phyloP scores from a whole-genome alignment of 2,888 invertebrate species.

The Bursaphelenchus okinawaensis region DNA sequence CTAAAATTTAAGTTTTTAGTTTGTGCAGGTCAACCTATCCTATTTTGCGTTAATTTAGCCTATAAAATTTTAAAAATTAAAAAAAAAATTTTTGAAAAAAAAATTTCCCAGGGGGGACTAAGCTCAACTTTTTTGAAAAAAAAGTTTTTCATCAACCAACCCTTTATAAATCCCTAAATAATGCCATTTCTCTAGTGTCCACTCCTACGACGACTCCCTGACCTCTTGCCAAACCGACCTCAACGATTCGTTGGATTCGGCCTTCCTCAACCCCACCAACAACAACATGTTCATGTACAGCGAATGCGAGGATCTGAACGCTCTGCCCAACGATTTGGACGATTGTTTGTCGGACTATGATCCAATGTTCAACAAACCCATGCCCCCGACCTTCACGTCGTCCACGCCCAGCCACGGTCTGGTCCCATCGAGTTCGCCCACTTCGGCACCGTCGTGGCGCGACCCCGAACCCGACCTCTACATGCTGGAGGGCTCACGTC shows the following conservation, averaged over 20 bases:
- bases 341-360: neutral
- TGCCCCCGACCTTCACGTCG: neutral
- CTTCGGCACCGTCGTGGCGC: slow-evolving; percentile 8
- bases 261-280: neutral
- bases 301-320: neutral
- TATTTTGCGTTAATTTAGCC: no score
- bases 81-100: neutral
- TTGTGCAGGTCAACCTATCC: no score
- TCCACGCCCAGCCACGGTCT: neutral
- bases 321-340: neutral
- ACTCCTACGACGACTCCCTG: neutral
- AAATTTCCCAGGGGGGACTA: no score
- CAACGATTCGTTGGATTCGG: neutral
- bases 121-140: no score
- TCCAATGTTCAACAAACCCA: neutral
- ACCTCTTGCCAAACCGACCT: neutral
- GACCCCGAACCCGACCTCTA: slow-evolving; percentile 10
- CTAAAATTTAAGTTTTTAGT: no score
- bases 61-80: neutral
- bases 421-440: neutral
- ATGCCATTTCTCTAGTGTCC: neutral
- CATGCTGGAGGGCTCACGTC: slow-evolving; percentile 10
- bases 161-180: neutral
- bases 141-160: neutral
- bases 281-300: neutral